Evolutionary conservation across 2,888 invertebrate species (phyloP).

Genomic region (Matsumyia berberina): DNA sequence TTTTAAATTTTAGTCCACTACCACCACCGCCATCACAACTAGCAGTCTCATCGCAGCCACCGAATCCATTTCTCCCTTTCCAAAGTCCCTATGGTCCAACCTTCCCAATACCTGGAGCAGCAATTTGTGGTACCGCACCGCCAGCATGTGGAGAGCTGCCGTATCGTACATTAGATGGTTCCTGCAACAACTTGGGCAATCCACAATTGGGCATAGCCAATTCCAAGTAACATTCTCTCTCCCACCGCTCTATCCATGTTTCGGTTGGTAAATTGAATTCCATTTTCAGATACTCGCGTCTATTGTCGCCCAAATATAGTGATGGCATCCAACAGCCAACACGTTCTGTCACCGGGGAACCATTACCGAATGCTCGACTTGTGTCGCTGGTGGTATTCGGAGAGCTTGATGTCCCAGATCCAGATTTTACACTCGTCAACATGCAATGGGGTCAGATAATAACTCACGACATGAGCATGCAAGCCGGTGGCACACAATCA

Average conservation of each 20-base stretch:
- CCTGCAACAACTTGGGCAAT: slow-evolving; percentile 95
- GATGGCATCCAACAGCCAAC: slow-evolving; percentile 87
- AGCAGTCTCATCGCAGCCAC: slow-evolving; percentile 78
- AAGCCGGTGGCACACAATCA: slow-evolving; percentile 87
- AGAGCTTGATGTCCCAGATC: slow-evolving; percentile 89
- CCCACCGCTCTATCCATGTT: not conserved
- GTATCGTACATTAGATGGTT: slow-evolving; percentile 94
- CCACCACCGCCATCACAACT: slow-evolving; percentile 57
- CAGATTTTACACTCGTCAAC: slow-evolving; percentile 89
- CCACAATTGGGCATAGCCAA: slow-evolving; percentile 93
- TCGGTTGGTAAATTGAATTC: slow-evolving; percentile 29
- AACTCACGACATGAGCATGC: slow-evolving; percentile 86
- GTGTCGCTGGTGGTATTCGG: slow-evolving; percentile 90
- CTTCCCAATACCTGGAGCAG: slow-evolving; percentile 79
- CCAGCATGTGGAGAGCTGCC: slow-evolving; percentile 81
- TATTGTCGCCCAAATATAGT: slow-evolving; percentile 84
- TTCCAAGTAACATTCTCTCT: slow-evolving; percentile 84
- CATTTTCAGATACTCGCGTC: slow-evolving; percentile 82
- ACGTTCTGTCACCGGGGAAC: slow-evolving; percentile 87
- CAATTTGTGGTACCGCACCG: slow-evolving; percentile 80
- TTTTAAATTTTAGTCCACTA: slow-evolving; percentile 35
- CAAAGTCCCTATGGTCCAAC: slow-evolving; percentile 78
- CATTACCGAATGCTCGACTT: slow-evolving; percentile 89
- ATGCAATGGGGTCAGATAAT: slow-evolving; percentile 88
- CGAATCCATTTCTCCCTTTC: slow-evolving; percentile 79